phyloP scores from a whole-genome alignment of 1,140 invertebrate species.

The Hylaeus volcanicus region DNA sequence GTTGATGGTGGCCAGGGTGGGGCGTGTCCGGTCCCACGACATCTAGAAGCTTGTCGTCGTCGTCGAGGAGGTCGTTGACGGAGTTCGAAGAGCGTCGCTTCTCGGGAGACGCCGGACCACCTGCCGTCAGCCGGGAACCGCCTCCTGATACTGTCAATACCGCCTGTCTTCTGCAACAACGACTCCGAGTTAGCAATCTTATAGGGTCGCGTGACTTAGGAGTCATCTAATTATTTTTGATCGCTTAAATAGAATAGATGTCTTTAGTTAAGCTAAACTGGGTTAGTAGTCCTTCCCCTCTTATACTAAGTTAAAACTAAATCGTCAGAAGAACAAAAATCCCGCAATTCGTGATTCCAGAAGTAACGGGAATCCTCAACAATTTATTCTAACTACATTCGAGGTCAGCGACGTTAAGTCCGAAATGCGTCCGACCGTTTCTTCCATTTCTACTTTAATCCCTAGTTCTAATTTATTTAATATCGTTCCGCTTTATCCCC shows the following conservation, averaged over 20 bases:
- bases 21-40: conserved; percentile 92
- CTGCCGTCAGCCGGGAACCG: conserved; percentile 75
- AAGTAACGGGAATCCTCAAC: too few species aligned
- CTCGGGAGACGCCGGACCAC: conserved; percentile 88
- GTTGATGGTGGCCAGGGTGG: conserved; percentile 82
- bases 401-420: too few species aligned
- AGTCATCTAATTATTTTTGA: too few species aligned
- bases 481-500: neutral
- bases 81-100: conserved; percentile 83
- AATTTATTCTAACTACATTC: too few species aligned
- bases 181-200: conserved; percentile 77
- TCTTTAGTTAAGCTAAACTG: too few species aligned
- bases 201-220: neutral
- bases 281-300: too few species aligned
- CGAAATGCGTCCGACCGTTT: neutral
- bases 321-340: conserved; percentile 11
- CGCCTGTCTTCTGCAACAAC: conserved; percentile 85
- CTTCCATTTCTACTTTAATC: neutral
- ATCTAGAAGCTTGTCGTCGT: conserved; percentile 93
- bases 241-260: too few species aligned
- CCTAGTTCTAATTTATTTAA: neutral
- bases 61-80: conserved; percentile 83
- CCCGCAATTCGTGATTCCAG: too few species aligned
- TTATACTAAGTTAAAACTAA: too few species aligned
- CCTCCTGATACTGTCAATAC: conserved; percentile 79